Conservation (phyloP, 2,888 invertebrate genomes). For the Caenorhabditis virilis region DNA sequence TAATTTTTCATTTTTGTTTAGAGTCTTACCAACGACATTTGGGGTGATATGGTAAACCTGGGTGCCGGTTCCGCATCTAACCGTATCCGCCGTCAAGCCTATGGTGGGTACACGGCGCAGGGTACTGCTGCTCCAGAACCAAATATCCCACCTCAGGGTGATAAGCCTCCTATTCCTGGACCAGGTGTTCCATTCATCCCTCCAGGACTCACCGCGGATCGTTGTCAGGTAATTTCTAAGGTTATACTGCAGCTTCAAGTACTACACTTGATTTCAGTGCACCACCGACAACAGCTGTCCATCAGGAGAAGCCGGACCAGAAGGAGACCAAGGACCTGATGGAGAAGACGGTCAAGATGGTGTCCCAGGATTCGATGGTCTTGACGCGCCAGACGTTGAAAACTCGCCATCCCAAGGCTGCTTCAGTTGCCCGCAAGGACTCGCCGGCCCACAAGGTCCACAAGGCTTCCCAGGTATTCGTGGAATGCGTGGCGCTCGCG, state of each 20-base stretch:
- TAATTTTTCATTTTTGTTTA: constrained; percentile 4
- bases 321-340: constrained; percentile 46
- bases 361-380: constrained; percentile 53
- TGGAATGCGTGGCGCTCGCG: constrained; percentile 61
- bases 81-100: constrained; percentile 61
- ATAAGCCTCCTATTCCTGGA: constrained; percentile 13
- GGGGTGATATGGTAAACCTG: constrained; percentile 64
- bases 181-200: constrained; percentile 34
- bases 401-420: constrained; percentile 57
- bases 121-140: constrained; percentile 36
- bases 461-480: constrained; percentile 51
- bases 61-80: constrained; percentile 67
- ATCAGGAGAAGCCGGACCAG: constrained; percentile 51
- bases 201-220: constrained; percentile 9
- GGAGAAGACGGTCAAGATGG: constrained; percentile 57
- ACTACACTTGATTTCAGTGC: constrained; percentile 34
- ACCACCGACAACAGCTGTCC: constrained; percentile 59
- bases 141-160: constrained; percentile 27
- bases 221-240: constrained; percentile 24
- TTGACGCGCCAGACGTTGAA: constrained; percentile 55
- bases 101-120: constrained; percentile 62
- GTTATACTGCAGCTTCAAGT: background rate
- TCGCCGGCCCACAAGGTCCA: constrained; percentile 53
- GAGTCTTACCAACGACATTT: constrained; percentile 59
- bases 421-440: constrained; percentile 60